phyloP scores from a whole-genome alignment of 2,113 vertebrate species.

The Mugil cephalus region DNA sequence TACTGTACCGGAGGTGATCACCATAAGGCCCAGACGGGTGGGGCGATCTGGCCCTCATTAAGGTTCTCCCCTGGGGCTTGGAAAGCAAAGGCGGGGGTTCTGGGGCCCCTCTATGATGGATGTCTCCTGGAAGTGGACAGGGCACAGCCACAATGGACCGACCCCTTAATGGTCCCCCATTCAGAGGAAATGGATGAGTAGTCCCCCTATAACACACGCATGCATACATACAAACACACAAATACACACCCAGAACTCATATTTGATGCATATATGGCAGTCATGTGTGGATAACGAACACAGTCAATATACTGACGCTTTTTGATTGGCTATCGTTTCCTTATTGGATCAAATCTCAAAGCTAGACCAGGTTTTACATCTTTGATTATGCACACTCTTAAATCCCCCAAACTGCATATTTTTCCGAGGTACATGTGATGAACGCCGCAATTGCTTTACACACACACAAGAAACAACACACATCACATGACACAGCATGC shows the following conservation, averaged over 20 bases:
- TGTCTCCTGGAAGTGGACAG: conserved; percentile 85
- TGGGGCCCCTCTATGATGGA: conserved; percentile 80
- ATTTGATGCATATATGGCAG: conserved; percentile 31
- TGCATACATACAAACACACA: conserved; percentile 53
- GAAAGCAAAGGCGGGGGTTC: conserved; percentile 30
- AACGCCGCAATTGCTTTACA: conserved; percentile 68
- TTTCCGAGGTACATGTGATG: conserved; percentile 43
- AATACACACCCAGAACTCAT: conserved; percentile 31
- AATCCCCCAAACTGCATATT: conserved; percentile 34
- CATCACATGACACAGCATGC: conserved; percentile 68
- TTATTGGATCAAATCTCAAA: conserved; percentile 42
- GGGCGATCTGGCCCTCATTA: conserved; percentile 84
- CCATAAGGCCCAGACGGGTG: conserved; percentile 82
- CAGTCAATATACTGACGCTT: background rate
- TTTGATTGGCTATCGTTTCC: conserved; percentile 33
- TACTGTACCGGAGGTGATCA: conserved; percentile 76
- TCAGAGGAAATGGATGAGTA: conserved; percentile 74
- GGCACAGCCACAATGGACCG: conserved; percentile 81
- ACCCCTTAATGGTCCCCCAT: conserved; percentile 79
- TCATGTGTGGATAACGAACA: conserved; percentile 36
- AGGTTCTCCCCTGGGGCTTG: conserved; percentile 70
- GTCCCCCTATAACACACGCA: conserved; percentile 54
- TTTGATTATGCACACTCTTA: conserved; percentile 34
- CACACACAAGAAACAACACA: conserved; percentile 19
- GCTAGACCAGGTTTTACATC: conserved; percentile 21